Conservation (phyloP, 2,888 invertebrate species). For the Galerucella calmariensis region DNA sequence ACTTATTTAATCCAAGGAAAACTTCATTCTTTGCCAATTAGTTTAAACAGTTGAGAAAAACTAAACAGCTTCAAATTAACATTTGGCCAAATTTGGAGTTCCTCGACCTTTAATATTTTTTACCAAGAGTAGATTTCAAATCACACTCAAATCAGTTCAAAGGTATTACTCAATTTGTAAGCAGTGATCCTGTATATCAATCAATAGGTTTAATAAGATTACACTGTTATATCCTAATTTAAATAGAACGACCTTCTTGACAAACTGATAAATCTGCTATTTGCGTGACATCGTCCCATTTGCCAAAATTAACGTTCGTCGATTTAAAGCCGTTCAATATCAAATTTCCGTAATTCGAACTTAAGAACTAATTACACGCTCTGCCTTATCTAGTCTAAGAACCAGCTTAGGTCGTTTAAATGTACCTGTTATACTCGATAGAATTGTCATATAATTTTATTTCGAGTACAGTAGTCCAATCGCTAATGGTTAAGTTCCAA, state of each 20-base stretch:
- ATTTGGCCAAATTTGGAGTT: too few species aligned
- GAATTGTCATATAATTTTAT: slow-evolving; percentile 13
- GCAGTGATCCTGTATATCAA: not conserved
- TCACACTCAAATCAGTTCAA: too few species aligned
- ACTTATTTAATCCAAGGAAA: too few species aligned
- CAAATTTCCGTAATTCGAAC: slow-evolving; percentile 31
- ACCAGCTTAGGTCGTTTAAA: slow-evolving; percentile 16
- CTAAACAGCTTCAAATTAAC: too few species aligned
- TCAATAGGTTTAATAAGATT: not conserved
- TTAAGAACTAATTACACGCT: slow-evolving; percentile 30
- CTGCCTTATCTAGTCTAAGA: slow-evolving; percentile 29
- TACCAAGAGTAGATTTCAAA: too few species aligned
- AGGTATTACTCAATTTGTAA: not conserved
- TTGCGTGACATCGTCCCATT: slow-evolving; percentile 26
- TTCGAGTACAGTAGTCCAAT: not conserved
- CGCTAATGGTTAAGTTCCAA: not conserved
- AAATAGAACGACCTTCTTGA: not conserved
- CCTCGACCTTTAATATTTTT: too few species aligned
- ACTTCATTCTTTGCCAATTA: too few species aligned
- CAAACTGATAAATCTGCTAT: not conserved
- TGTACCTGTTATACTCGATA: slow-evolving; percentile 15
- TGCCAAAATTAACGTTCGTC: slow-evolving; percentile 18
- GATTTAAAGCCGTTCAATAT: slow-evolving; percentile 29
- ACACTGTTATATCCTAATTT: not conserved
- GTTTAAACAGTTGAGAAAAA: too few species aligned